A percentile compares a stretch with the other conserved stretches of the same genome.
Evolutionary conservation across 2,113 vertebrate species (phyloP).

Genomic region (Sturnira hondurensis): DNA sequence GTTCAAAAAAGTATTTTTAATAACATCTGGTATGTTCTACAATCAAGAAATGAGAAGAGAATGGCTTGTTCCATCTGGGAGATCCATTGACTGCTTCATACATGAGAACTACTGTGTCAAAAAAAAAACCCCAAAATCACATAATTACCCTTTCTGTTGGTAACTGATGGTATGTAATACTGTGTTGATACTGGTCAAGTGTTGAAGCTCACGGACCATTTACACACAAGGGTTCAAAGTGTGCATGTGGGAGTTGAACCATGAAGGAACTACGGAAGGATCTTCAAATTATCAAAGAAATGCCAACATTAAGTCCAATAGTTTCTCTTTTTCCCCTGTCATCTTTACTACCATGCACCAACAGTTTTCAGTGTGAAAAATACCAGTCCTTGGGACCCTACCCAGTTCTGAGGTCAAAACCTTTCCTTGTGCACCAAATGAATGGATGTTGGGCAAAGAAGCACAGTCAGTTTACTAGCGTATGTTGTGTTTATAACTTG

Average conservation of each 20-base stretch:
- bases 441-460: neutral
- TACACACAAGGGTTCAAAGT: neutral
- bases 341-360: neutral
- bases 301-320: neutral
- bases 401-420: neutral
- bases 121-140: neutral
- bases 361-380: neutral
- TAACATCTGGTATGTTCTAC: neutral
- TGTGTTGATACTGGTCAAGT: neutral
- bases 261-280: neutral
- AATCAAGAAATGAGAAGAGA: neutral
- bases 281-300: neutral
- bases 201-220: neutral
- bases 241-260: neutral
- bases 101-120: neutral
- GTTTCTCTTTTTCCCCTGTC: neutral
- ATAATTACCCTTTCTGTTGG: neutral
- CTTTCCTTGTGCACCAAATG: neutral
- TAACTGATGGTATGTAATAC: neutral
- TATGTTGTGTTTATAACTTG: constrained; percentile 5
- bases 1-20: neutral
- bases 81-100: neutral
- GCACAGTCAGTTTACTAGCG: neutral
- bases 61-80: neutral
- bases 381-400: neutral